Percentiles rank a stretch among this genome's conserved stretches.
Evolutionary conservation across 1,140 invertebrate species (phyloP).

Genomic region (Magallana gigas): DNA sequence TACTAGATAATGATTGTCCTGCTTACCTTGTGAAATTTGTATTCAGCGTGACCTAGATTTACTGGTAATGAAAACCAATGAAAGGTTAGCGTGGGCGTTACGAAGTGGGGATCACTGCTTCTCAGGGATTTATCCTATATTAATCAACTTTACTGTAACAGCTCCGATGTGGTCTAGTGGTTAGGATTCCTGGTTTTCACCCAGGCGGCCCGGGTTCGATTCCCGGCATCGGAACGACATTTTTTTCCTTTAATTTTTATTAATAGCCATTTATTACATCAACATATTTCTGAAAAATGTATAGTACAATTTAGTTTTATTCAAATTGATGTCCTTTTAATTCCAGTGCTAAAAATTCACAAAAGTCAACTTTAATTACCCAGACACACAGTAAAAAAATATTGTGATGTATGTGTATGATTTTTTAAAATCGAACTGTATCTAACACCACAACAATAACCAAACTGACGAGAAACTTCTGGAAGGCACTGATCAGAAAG

Average conservation of each 20-base stretch:
- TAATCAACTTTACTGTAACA: background rate
- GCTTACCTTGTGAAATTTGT: background rate
- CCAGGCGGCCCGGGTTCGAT: slow-evolving; percentile 76
- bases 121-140: background rate
- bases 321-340: too few relatives aligned
- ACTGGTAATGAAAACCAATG: background rate
- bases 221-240: slow-evolving; percentile 72
- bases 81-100: background rate
- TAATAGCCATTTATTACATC: background rate
- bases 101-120: background rate
- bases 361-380: too few relatives aligned
- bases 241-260: background rate
- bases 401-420: too few relatives aligned
- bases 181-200: slow-evolving; percentile 77
- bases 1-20: too few relatives aligned
- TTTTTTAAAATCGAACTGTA: too few relatives aligned
- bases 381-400: too few relatives aligned
- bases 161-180: slow-evolving; percentile 74
- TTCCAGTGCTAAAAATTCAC: too few relatives aligned
- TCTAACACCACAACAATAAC: too few relatives aligned
- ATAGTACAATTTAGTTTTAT: too few relatives aligned
- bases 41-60: background rate
- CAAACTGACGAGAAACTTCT: too few relatives aligned
- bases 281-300: too few relatives aligned
- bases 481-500: too few relatives aligned